Evolutionary conservation across 2,797 vertebrate species (phyloP).

Genomic region (Anableps anableps): DNA sequence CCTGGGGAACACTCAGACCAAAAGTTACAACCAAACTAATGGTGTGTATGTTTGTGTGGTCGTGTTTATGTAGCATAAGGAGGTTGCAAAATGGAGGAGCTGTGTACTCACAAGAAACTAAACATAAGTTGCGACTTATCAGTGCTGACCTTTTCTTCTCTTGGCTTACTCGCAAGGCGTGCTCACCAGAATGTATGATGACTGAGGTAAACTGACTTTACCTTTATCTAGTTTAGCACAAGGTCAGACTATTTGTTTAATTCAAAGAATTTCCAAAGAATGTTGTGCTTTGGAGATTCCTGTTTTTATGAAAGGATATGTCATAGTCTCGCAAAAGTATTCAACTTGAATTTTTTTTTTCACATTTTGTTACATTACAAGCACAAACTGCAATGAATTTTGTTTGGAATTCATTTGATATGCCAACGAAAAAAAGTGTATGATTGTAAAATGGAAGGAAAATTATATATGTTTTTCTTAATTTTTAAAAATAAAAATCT

Average conservation of each 20-base stretch:
- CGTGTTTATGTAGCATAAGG: neutral
- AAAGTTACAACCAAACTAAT: neutral
- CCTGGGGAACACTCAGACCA: neutral
- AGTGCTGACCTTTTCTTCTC: conserved; percentile 20
- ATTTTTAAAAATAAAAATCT: too few relatives aligned
- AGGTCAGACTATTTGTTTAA: conserved; percentile 4
- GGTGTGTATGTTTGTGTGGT: neutral
- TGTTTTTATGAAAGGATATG: conserved; percentile 13
- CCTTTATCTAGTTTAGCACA: conserved; percentile 9
- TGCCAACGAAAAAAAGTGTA: neutral
- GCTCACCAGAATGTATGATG: conserved; percentile 7
- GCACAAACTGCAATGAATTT: neutral
- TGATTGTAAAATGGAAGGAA: neutral
- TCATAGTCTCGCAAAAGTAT: neutral
- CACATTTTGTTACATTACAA: neutral
- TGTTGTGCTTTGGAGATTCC: neutral
- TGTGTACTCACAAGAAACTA: conserved; percentile 7
- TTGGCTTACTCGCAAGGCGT: neutral
- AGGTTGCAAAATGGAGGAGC: neutral
- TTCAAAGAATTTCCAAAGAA: neutral
- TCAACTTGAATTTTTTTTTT: neutral
- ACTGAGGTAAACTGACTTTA: neutral
- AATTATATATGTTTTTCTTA: neutral
- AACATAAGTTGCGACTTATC: conserved; percentile 11
- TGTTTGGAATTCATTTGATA: neutral